phyloP scores from a whole-genome alignment of 2,113 vertebrate species.

The Castor canadensis region DNA sequence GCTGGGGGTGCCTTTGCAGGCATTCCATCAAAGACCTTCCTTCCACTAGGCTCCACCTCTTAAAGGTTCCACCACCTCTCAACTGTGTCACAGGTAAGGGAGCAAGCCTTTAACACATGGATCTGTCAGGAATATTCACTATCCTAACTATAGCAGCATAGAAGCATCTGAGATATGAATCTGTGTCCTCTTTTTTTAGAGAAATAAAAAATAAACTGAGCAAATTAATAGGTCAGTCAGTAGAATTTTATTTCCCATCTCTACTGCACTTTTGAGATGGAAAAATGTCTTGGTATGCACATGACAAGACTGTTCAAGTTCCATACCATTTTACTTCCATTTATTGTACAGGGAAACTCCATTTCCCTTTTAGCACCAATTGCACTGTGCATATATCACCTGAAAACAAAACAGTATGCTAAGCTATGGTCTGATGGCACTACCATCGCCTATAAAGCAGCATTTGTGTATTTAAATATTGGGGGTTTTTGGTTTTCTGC shows the following conservation, averaged over 20 bases:
- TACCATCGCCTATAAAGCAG: accelerated
- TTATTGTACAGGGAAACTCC: neutral
- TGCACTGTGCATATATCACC: neutral
- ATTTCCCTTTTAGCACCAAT: neutral
- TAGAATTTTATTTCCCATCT: neutral
- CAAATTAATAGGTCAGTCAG: slow-evolving; percentile 40
- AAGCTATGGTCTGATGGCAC: neutral
- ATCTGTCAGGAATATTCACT: neutral
- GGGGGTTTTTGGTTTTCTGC: neutral
- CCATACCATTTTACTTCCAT: neutral
- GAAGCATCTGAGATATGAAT: neutral
- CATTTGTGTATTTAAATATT: neutral
- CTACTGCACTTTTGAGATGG: neutral
- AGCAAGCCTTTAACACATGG: neutral
- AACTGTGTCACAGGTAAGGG: neutral
- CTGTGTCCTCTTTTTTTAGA: neutral
- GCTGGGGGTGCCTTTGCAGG: neutral
- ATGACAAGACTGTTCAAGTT: neutral
- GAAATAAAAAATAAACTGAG: neutral
- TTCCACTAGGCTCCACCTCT: neutral
- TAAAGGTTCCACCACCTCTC: neutral
- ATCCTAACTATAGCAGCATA: neutral
- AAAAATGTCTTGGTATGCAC: slow-evolving; percentile 38
- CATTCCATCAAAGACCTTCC: neutral
- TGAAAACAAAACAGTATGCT: neutral